Evolutionary conservation across 2,888 invertebrate species (phyloP).

Genomic region (Chymomyza fuscimana): DNA sequence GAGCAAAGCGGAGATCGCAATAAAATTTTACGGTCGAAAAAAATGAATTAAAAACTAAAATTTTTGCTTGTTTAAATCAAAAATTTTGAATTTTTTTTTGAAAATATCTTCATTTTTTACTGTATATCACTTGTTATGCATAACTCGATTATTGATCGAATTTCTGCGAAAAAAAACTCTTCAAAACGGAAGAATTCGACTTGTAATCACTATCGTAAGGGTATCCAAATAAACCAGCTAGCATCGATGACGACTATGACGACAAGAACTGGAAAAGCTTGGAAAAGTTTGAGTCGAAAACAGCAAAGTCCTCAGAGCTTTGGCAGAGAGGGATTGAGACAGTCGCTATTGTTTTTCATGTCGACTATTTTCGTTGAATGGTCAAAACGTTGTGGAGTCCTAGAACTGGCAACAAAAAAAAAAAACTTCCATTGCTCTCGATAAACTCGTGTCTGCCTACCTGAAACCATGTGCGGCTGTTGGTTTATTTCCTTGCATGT

Average conservation of each 20-base stretch:
- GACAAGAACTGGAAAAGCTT: conserved; percentile 8
- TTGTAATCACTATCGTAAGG: too few relatives aligned
- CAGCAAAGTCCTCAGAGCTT: conserved; percentile 55
- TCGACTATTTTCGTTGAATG: too few relatives aligned
- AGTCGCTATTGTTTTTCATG: conserved; percentile 56
- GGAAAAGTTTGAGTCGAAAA: conserved; percentile 14
- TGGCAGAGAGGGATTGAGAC: not conserved
- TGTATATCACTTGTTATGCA: too few relatives aligned
- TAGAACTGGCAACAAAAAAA: conserved; percentile 19
- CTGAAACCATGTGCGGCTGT: conserved; percentile 16
- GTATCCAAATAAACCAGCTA: not conserved
- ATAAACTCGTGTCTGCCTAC: conserved; percentile 36
- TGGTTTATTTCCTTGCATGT: not conserved
- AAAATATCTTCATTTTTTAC: too few relatives aligned
- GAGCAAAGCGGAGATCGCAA: too few relatives aligned
- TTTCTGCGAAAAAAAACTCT: too few relatives aligned
- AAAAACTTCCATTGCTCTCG: not conserved
- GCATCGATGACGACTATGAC: conserved; percentile 34
- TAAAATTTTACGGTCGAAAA: too few relatives aligned
- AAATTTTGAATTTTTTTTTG: too few relatives aligned
- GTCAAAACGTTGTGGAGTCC: conserved; percentile 58
- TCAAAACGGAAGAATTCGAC: not conserved
- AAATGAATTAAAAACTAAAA: too few relatives aligned
- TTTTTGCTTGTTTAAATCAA: too few relatives aligned
- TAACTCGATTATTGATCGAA: too few relatives aligned